phyloP scores from a whole-genome alignment of 92 coral and sea anemone genomes.

The Phymanthus crucifer region DNA sequence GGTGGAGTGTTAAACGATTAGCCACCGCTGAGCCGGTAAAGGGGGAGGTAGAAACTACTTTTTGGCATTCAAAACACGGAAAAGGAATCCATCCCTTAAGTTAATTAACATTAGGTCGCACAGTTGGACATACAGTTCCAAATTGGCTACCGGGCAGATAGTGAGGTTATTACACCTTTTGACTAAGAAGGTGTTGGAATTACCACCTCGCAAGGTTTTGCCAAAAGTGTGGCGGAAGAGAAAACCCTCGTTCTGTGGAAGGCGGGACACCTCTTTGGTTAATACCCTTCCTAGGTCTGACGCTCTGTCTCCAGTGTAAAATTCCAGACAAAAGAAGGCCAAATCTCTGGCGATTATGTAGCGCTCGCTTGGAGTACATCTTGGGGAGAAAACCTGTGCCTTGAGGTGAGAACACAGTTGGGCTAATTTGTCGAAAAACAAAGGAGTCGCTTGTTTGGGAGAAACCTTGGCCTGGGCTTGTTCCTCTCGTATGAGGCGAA shows the following conservation, averaged over 20 bases:
- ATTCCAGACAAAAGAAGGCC: constrained; percentile 42
- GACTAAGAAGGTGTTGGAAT: constrained; percentile 30
- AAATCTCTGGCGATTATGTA: constrained; percentile 45
- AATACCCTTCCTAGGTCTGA: constrained; percentile 23
- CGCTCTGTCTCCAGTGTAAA: constrained; percentile 47
- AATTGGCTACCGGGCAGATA: constrained; percentile 35
- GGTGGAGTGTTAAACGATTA: constrained; percentile 19
- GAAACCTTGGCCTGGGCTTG: constrained; percentile 42
- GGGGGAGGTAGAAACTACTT: not conserved
- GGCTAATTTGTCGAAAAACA: constrained; percentile 40
- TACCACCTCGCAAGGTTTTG: constrained; percentile 45
- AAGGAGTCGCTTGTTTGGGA: constrained; percentile 15
- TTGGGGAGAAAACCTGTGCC: constrained; percentile 2
- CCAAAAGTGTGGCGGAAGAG: constrained; percentile 19
- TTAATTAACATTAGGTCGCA: constrained; percentile 12
- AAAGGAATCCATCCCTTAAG: constrained; percentile 16
- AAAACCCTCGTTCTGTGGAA: not conserved
- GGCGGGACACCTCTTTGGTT: not conserved
- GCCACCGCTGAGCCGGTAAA: constrained; percentile 30
- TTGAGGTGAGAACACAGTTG: constrained; percentile 28
- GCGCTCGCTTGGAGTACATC: constrained; percentile 21
- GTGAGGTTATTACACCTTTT: constrained; percentile 14
- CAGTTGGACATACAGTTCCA: constrained; percentile 20
- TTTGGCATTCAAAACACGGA: not conserved
- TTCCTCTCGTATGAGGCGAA: constrained; percentile 24